Evolutionary conservation across 2,888 invertebrate genomes (phyloP), one percentile per base, ranked within the genome.

Genomic region (Diadegma fenestrale): DNA sequence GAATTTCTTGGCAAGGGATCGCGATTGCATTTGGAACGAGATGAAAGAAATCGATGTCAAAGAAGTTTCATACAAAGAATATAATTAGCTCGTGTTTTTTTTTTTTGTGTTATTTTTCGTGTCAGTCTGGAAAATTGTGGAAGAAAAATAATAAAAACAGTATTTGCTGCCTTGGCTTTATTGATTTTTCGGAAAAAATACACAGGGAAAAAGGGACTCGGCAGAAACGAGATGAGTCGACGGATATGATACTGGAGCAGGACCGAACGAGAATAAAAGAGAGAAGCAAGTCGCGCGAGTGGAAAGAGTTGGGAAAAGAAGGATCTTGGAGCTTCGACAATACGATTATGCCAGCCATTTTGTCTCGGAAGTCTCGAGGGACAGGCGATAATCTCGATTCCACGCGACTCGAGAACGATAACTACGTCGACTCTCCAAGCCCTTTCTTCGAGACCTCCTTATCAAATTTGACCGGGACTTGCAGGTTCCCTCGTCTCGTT

Each of bases 311-410:
- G 80, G 76, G 45, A 58, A 77, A 81, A 84, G 73, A 80, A 45
- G 80, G 80, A 76, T 80, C 80, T 45, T 26, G 54, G 66, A 64
- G 75, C 78, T 76, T 82, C 85, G 82, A 85, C 85, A 85, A 85
- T 85, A 80, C 85, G 80, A 85, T 85, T 85, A 85, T 79, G 71
- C 45, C 80, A 72, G 72, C 71, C 76, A 82, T 85, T 85, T 85
- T 82, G 80, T 85, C 69, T 66, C 14, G 66, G 48, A 80, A 75
- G 51, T 66, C 82, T 76, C 82, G 30, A 48, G 82, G 71, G 85
- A 76, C 71, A 61, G 58, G 82, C 80, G 80, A 85, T 85, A 85
- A 82, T 85, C 85, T 82, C 72, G 72, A 82, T 82, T 76, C 82
- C 43, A 76, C 79, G 81, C 66, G 80, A 76, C 64, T 79, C 64